phyloP scores from a whole-genome alignment of 1,140 invertebrate genomes.

The Drosophila jambulina region DNA sequence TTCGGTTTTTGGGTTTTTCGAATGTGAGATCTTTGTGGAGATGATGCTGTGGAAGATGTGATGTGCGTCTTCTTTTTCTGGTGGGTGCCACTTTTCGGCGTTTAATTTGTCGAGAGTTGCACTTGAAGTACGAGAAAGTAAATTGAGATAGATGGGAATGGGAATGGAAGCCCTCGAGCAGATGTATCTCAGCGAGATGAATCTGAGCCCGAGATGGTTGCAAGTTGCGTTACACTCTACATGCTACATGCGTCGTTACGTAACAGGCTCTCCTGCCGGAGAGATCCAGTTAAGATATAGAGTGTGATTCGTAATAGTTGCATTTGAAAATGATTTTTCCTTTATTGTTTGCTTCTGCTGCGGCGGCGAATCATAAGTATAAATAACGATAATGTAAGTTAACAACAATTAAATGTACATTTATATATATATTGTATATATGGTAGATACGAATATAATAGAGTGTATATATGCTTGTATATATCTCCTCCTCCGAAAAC shows the following conservation, averaged over 20 bases:
- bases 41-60: constrained; percentile 8
- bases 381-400: constrained; percentile 75
- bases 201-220: constrained; percentile 28
- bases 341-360: constrained; percentile 69
- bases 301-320: constrained; percentile 22
- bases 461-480: constrained; percentile 31
- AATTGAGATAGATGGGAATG: constrained; percentile 65
- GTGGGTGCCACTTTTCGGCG: constrained; percentile 73
- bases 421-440: constrained; percentile 30
- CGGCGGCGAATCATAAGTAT: constrained; percentile 67
- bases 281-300: constrained; percentile 28
- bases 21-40: constrained; percentile 8
- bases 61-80: constrained; percentile 28
- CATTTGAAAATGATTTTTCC: constrained; percentile 75
- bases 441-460: constrained; percentile 33
- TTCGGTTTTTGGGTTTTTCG: constrained; percentile 41
- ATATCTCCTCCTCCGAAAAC: constrained; percentile 31
- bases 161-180: constrained; percentile 31
- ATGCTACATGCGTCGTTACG: constrained; percentile 10
- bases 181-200: constrained; percentile 25
- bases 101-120: constrained; percentile 82
- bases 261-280: constrained; percentile 25
- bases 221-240: constrained; percentile 42
- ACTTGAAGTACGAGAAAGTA: constrained; percentile 76
- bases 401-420: constrained; percentile 82